Base-by-base conservation (phyloP, 1,140 invertebrate species). In the Bombus pascuorum region DNA sequence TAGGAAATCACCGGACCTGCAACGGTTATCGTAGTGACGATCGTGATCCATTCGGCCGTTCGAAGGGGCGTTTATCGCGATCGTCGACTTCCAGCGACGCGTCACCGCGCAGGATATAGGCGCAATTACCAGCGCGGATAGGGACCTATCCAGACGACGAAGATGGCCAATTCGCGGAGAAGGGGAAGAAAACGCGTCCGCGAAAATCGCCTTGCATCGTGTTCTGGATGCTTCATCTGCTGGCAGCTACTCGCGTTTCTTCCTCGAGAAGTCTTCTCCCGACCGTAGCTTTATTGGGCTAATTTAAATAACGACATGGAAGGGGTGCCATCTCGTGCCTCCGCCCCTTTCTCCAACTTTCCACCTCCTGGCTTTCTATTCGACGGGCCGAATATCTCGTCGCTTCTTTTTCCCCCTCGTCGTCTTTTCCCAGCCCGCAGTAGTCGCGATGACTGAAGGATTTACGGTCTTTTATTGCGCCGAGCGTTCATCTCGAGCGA, bases 301-400 rank as follows among this genome's bases (percentile, higher is more conserved):
- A 91, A 94, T 94, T 93, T 94, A 92, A 93, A 93, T 93, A 93
- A 90, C 88, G 90, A 79, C 59, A 65, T 74, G 59, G 70, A 28
- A 65, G 68, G 84, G 57, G 68, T 74, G 81, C 76, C 78, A 89
- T 89, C 87, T 87, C 85, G 76, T 77, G 66, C 77, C 71, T 47
- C 62, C 75, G 32, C 34, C 37, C 72, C 71, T 68, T 66, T 44
- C 47, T 3, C 25, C 77, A 39, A 22, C n/a, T 76, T 83, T 74
- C 57, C 76, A 47, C 68, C n/a, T 34, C 32, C 15, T 18, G 47
- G 72, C 53, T 81, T 85, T 83, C 57, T 62, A 32, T 59, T 53
- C 68, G 70, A 32, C 47, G 47, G 47, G 71, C 57, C 68, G 57
- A 66, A 68, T 68, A 71, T 57, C 47, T 47, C 59, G 42, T n/a